Evolutionary conservation across 2,888 invertebrate species (phyloP).

Genomic region (Hemaris fuciformis): DNA sequence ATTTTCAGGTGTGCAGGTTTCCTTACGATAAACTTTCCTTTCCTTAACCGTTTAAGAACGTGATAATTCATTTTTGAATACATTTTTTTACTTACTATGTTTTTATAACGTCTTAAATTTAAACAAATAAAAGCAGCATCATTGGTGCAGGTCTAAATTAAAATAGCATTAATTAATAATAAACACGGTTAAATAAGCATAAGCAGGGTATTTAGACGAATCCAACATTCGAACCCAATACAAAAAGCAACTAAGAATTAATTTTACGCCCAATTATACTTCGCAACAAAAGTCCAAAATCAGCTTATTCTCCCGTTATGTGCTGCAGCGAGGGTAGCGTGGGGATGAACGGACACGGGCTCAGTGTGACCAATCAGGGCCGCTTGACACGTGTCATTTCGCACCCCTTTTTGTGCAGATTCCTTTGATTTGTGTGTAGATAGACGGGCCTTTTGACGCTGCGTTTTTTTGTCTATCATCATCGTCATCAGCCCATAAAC

Average conservation of each 20-base stretch:
- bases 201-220: not conserved
- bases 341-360: conserved; percentile 32
- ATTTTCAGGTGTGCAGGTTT: no score
- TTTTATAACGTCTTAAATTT: no score
- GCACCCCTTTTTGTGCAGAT: conserved; percentile 73
- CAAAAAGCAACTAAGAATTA: not conserved
- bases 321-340: conserved; percentile 45
- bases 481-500: no score
- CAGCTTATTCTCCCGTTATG: conserved; percentile 66
- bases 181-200: no score
- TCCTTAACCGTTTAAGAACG: no score
- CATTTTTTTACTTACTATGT: no score
- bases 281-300: conserved; percentile 35
- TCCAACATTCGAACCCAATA: not conserved
- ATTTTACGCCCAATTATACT: conserved; percentile 1
- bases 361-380: conserved; percentile 69
- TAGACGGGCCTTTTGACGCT: conserved; percentile 40
- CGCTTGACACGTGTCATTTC: conserved; percentile 70
- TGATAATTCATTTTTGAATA: no score
- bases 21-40: no score
- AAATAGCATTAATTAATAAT: no score
- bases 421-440: conserved; percentile 52
- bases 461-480: not conserved
- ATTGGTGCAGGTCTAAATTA: no score
- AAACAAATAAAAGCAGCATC: no score